Evolutionary conservation across 2,797 vertebrate species (phyloP), one percentile per base, ranked within the genome.

Genomic region (Lepilemur ruficaudatus): DNA sequence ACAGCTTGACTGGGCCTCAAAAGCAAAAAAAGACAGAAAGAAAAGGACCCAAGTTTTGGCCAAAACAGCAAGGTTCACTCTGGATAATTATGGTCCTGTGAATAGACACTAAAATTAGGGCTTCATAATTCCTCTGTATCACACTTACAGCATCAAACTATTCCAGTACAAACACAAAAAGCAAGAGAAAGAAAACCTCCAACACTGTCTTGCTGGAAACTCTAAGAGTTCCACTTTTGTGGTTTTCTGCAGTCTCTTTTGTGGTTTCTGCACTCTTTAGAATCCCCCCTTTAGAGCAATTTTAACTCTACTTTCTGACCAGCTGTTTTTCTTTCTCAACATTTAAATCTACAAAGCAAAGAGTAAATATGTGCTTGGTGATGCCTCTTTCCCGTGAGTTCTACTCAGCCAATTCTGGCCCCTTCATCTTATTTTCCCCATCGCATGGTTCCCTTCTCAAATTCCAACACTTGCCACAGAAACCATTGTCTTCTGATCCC

Each of bases 91-190:
- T 11, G 65, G 89, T 90, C 91, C 96, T 94, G 43, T 95, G 97
- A 98, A 97, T 70, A 97, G 95, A 97, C 94, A 93, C 93, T 97
- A 95, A 97, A 97, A 97, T 97, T 95, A 95, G 95, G 81, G 91
- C 55, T 95, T 96, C 92, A 95, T 93, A 97, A 97, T 96, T 97
- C 89, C 86, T 92, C 96, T 94, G 79, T 82, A 94, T 93, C 80
- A 65, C 75, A 94, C 78, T 94, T 92, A 67, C 48, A 69, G 95
- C 75, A 83, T 63, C 86, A 22, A 85, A 89, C 90, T 73, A 70
- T 82, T 93, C 91, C 82, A 95, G 84, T 28, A 95, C 69, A 95
- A 95, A 97, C 87, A 93, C 30, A 95, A 92, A 91, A 73, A 92
- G 41, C 83, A n/a, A 70, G 80, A 79, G 55, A 83, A 80, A 89